These are phyloP conservation scores for Apeltes quadracus DNA, from an alignment of 2,113 vertebrate genomes.

Conservation along the genomic window DNA sequence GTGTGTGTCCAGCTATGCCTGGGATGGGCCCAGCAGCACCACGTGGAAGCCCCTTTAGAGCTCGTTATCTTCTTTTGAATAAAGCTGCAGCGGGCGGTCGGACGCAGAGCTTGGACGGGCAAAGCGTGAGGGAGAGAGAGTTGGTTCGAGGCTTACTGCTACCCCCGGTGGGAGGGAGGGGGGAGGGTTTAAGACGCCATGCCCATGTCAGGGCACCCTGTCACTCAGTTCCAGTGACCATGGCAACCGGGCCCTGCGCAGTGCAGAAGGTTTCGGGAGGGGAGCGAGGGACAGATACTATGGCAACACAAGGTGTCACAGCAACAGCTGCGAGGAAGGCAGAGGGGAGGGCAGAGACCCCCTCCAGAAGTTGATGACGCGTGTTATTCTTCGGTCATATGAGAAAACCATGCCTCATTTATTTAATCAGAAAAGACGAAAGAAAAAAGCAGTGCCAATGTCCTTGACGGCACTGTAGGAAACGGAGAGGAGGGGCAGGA, in stretches of 20 bases:
- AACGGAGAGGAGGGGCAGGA: conserved; percentile 53
- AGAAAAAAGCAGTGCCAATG: conserved; percentile 39
- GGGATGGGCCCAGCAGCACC: conserved; percentile 49
- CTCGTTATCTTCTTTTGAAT: conserved; percentile 61
- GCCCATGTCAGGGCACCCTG: conserved; percentile 71
- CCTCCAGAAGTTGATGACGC: conserved; percentile 61
- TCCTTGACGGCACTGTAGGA: conserved; percentile 68
- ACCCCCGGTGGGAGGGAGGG: conserved; percentile 32
- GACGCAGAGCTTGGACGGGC: conserved; percentile 38
- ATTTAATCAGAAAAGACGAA: conserved; percentile 60
- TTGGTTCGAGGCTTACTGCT: conserved; percentile 26
- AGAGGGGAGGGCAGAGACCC: conserved; percentile 45
- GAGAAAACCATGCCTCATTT: conserved; percentile 66
- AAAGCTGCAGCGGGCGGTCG: conserved; percentile 49
- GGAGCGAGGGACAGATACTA: conserved; percentile 66
- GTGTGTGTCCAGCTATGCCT: conserved; percentile 15
- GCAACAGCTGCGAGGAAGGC: conserved; percentile 61
- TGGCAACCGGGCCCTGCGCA: conserved; percentile 75
- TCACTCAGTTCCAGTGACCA: conserved; percentile 77
- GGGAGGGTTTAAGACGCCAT: conserved; percentile 62
- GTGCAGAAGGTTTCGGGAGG: conserved; percentile 58
- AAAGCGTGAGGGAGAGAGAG: conserved; percentile 50
- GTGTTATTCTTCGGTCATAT: conserved; percentile 63
- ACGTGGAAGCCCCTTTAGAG: conserved; percentile 57
- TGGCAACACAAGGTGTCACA: conserved; percentile 78